Base-by-base conservation (phyloP, 2,113 vertebrate species). In the Poecilia latipinna region DNA sequence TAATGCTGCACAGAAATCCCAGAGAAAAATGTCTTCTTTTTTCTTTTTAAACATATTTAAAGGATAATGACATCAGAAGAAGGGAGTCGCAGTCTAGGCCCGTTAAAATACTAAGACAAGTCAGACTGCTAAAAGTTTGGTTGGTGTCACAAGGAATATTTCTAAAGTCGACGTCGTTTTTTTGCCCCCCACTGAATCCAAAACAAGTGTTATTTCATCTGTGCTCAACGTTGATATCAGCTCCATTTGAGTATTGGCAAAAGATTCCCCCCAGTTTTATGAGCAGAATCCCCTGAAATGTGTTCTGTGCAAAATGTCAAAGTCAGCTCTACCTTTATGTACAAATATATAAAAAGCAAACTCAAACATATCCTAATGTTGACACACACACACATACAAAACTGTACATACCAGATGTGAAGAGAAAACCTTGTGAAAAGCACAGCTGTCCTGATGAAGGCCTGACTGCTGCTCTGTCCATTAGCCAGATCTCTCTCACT, bases 401-500 rank as follows among this genome's bases (percentile, higher is more conserved):
- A 61, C 29, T 37, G 39, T 72, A 89, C 89, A 29, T 84, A 88
- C 87, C 86, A 84, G 80, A 69, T 78, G 10, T 37, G 48, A 66
- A 32, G 70, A 80, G 82, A 77, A 44, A 28, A 57, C 77, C 6
- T 70, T 37, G 29, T 13, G 24, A 54, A 48, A 51, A 37, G 44
- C 48, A 51, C 22, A 39, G 15, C 12, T 32, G 67, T 72, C 72
- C 35, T 54, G 75, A 31, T 11, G 10, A 17, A 61, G 42, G 8
- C 72, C 37, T 72, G 12, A 15, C 39, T 62, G 12, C 26, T 35
- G 68, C 66, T 42, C 68, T 6, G 15, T 42, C 44, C 4, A 71
- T 44, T 13, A 22, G 32, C 22, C 17, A n/a, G n/a, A 61, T 70
- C 8, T 17, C 32, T 10, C n/a, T 68, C 24, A 35, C 39, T 39